Evolutionary conservation across 2,113 vertebrate genomes (phyloP).

Genomic region (Nansenia antarctica): DNA sequence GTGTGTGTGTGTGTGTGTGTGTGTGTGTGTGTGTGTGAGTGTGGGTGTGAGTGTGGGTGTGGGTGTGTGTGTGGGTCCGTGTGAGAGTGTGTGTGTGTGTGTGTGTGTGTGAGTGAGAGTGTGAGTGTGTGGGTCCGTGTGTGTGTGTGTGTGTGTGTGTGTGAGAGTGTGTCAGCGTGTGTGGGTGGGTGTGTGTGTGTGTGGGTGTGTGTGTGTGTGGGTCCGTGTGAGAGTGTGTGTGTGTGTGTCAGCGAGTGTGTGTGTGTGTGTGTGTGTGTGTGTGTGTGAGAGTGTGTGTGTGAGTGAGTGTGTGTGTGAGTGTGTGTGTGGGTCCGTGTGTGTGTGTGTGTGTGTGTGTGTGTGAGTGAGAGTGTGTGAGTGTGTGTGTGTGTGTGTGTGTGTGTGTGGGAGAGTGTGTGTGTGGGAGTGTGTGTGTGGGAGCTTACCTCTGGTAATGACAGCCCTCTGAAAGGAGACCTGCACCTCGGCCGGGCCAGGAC

Average conservation of each 20-base stretch:
- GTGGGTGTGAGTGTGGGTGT: no score
- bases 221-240: neutral
- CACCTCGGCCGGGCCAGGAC: slow-evolving; percentile 44
- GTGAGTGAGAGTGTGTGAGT: slow-evolving; percentile 32
- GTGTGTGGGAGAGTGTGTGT: slow-evolving; percentile 31
- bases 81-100: slow-evolving; percentile 29
- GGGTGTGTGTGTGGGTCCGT: slow-evolving; percentile 16
- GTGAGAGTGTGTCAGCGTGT: no score
- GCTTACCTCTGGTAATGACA: slow-evolving; percentile 70
- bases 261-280: neutral
- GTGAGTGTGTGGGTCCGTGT: neutral
- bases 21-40: neutral
- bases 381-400: slow-evolving; percentile 12
- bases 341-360: slow-evolving; percentile 28
- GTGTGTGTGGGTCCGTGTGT: slow-evolving; percentile 22
- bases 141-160: slow-evolving; percentile 13
- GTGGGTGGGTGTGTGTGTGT: no score
- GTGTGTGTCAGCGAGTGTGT: no score
- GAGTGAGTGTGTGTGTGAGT: neutral
- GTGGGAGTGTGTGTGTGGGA: slow-evolving; percentile 52
- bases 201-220: slow-evolving; percentile 52
- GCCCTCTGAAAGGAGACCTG: slow-evolving; percentile 71
- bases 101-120: slow-evolving; percentile 38
- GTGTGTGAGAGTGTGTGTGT: neutral
- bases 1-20: neutral